A percentile compares a stretch with the other conserved stretches of the same genome.
phyloP scores from a whole-genome alignment of 2,113 vertebrate species.

The Siniperca knerii region DNA sequence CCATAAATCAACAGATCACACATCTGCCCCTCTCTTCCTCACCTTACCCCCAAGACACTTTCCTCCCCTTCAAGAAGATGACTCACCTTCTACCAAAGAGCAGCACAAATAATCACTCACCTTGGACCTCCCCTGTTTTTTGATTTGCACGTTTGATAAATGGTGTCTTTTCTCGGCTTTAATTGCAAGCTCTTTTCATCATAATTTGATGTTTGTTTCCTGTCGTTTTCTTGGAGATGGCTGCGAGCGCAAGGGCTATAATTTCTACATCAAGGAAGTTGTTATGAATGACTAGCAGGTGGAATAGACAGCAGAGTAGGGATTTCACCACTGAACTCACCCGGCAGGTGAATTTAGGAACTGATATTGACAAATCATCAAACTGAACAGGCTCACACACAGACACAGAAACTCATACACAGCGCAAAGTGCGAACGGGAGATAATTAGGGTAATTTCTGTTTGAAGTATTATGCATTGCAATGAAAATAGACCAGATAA shows the following conservation, averaged over 20 bases:
- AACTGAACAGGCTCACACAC: constrained; percentile 7
- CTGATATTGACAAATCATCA: constrained; percentile 56
- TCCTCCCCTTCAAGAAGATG: constrained; percentile 92
- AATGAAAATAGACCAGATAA: constrained; percentile 78
- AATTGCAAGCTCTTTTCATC: constrained; percentile 85
- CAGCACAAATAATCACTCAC: constrained; percentile 89
- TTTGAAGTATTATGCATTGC: constrained; percentile 79
- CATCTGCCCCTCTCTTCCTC: constrained; percentile 72
- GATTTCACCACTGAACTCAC: constrained; percentile 48
- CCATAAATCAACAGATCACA: constrained; percentile 97
- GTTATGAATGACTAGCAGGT: constrained; percentile 82
- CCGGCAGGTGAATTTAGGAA: constrained; percentile 55
- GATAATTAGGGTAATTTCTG: constrained; percentile 78
- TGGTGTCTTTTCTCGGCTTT: constrained; percentile 83
- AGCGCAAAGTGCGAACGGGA: constrained; percentile 47
- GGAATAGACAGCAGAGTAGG: constrained; percentile 65
- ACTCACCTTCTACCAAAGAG: constrained; percentile 93
- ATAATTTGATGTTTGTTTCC: constrained; percentile 87
- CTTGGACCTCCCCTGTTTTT: constrained; percentile 86
- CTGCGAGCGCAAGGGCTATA: constrained; percentile 71
- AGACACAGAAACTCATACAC: constrained; percentile 25
- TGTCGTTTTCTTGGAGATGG: constrained; percentile 80
- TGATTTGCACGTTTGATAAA: constrained; percentile 91
- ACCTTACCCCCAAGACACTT: constrained; percentile 92
- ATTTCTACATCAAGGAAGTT: constrained; percentile 82